Evolutionary conservation across 2,113 vertebrate species (phyloP), one percentile per base, ranked within the genome.

Genomic region (Gavia stellata): DNA sequence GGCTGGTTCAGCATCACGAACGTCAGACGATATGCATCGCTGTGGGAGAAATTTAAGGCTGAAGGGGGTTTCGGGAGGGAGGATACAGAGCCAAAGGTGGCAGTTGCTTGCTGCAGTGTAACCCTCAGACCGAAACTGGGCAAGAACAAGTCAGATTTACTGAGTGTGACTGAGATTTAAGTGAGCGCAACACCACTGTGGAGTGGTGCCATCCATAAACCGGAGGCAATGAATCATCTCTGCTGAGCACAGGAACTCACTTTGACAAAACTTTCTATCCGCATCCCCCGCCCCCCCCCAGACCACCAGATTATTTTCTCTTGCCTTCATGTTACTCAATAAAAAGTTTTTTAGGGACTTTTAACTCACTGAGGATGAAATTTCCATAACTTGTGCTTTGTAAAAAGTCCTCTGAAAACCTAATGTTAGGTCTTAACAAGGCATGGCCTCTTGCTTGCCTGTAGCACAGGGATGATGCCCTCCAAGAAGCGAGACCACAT

Each of bases 11-110:
- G 55, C 55, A 50, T 45, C 86, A 23, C 3, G 6, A 56, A 14
- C 0, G 1, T 24, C 68, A 58, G 45, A 40, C 21, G 17, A 12
- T 70, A 45, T 52, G 36, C 36, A 23, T 38, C 2, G 0, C 36
- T 56, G 11, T 17, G 34, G 62, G 50, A 86, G 42, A 2, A 19
- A 45, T 45, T 42, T 17, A n/a, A 66, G 34, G 25, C 71, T 31
- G n/a, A 59, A 53, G 20, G 25, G 6, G 29, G 10, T 85, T 55
- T 62, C 0, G 1, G n/a, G 33, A 34, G 19, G 53, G 28, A 20
- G 33, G 26, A 44, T n/a, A 26, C 9, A 7, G 38, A 62, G 55
- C 68, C 61, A 84, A 33, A 84, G 61, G 80, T 70, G 55, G 31
- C 23, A 34, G 62, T 12, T 1, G 1, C 31, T 66, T 26, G 56